These are phyloP conservation scores for Biston betularia DNA, from an alignment of 2,888 invertebrate genomes.

Conservation along the genomic window DNA sequence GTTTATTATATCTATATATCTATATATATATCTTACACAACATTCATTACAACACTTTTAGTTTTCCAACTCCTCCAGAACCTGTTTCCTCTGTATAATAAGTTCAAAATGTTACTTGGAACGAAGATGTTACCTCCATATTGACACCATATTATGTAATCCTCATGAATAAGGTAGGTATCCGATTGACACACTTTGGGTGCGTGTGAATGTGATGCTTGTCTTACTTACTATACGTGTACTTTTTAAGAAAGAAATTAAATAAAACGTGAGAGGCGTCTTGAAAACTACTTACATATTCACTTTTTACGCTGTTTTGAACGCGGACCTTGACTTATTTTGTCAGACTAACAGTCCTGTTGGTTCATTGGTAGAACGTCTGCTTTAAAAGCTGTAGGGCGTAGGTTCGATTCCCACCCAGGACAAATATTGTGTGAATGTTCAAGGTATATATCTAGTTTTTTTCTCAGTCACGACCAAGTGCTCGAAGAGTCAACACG, in stretches of 20 bases:
- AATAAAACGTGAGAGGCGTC: background rate
- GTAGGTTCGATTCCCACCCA: too few relatives aligned
- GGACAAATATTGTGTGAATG: too few relatives aligned
- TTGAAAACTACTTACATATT: background rate
- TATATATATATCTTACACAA: conserved; percentile 2
- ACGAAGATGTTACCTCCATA: conserved; percentile 4
- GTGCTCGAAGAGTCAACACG: too few relatives aligned
- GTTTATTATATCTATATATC: too few relatives aligned
- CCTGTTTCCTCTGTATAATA: conserved; percentile 17
- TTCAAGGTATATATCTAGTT: too few relatives aligned
- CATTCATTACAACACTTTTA: conserved; percentile 6
- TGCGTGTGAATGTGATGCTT: conserved; percentile 19
- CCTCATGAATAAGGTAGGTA: conserved; percentile 9
- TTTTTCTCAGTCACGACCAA: too few relatives aligned
- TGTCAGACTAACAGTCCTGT: too few relatives aligned
- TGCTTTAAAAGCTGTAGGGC: too few relatives aligned
- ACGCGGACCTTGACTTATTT: too few relatives aligned
- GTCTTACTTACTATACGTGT: conserved; percentile 4
- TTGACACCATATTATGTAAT: conserved; percentile 24
- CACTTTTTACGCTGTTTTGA: background rate
- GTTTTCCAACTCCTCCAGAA: conserved; percentile 4
- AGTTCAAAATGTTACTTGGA: conserved; percentile 25
- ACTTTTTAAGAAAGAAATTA: background rate
- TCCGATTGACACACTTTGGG: conserved; percentile 27
- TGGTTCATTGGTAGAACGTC: too few relatives aligned